These are phyloP conservation scores for Malthinus seriepunctatus DNA, from an alignment of 2,888 invertebrate species.

Conservation along the genomic window DNA sequence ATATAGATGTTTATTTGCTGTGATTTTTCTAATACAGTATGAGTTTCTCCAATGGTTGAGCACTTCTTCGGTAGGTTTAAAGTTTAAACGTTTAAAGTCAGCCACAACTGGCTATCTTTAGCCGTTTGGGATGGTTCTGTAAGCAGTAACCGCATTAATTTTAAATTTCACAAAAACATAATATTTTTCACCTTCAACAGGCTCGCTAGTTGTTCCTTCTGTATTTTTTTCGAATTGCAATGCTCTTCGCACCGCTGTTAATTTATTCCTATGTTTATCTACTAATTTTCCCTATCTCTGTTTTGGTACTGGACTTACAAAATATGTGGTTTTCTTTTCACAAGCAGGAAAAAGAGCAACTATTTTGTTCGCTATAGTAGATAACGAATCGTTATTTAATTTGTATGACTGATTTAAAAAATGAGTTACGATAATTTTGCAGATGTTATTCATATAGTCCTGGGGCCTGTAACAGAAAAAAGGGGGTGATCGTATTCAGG, in stretches of 20 bases:
- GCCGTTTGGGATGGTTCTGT: not conserved
- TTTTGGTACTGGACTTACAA: not conserved
- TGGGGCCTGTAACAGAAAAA: not conserved
- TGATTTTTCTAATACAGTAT: not conserved
- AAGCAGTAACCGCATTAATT: not conserved
- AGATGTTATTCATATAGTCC: not conserved
- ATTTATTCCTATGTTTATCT: not conserved
- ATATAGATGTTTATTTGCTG: not conserved
- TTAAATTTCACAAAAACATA: not conserved
- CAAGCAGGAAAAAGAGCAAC: not conserved
- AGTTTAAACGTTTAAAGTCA: not conserved
- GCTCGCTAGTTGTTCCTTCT: not conserved
- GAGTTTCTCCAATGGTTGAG: not conserved
- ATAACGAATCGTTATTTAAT: not conserved
- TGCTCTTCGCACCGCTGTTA: not conserved
- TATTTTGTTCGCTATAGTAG: not conserved
- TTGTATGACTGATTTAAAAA: not conserved
- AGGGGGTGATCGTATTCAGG: not conserved
- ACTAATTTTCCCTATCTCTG: not conserved
- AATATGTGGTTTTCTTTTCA: not conserved
- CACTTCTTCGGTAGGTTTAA: not conserved
- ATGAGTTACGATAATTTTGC: not conserved
- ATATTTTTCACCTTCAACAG: not conserved
- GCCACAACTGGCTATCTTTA: not conserved
- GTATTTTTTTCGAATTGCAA: not conserved